Percentiles rank a stretch among this genome's conserved stretches.
Conservation (phyloP, 2,113 vertebrate genomes). For the Cyanoramphus novaezelandiae region DNA sequence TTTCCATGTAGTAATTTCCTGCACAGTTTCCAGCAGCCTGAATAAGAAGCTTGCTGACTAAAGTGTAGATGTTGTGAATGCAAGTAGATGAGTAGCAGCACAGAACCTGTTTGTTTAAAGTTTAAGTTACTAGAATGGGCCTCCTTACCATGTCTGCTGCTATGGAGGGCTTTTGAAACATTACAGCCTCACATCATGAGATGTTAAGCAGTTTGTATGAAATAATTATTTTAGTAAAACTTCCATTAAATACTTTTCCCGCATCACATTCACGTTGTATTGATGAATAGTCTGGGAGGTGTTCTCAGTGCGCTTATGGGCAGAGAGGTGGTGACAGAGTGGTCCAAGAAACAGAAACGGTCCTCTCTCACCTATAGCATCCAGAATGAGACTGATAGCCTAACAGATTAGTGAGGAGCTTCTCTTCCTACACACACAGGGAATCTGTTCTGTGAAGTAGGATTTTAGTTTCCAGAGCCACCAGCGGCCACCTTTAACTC, state of each 20-base stretch:
- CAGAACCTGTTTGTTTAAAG: background rate
- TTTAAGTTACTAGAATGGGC: background rate
- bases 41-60: background rate
- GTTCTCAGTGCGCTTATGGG: background rate
- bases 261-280: background rate
- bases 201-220: background rate
- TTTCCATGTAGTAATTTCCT: background rate
- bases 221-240: background rate
- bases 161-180: background rate
- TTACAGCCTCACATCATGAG: background rate
- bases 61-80: background rate
- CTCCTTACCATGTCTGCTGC: background rate
- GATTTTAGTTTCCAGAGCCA: background rate
- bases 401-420: background rate
- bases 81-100: background rate
- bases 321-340: background rate
- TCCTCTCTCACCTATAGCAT: background rate
- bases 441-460: background rate
- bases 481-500: background rate
- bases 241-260: background rate
- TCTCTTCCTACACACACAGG: background rate
- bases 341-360: background rate
- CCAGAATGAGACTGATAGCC: background rate
- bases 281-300: background rate
- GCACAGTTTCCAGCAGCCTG: background rate